These are phyloP conservation scores for Calliphora vomitoria DNA, from an alignment of 2,888 invertebrate genomes.

Conservation along the genomic window DNA sequence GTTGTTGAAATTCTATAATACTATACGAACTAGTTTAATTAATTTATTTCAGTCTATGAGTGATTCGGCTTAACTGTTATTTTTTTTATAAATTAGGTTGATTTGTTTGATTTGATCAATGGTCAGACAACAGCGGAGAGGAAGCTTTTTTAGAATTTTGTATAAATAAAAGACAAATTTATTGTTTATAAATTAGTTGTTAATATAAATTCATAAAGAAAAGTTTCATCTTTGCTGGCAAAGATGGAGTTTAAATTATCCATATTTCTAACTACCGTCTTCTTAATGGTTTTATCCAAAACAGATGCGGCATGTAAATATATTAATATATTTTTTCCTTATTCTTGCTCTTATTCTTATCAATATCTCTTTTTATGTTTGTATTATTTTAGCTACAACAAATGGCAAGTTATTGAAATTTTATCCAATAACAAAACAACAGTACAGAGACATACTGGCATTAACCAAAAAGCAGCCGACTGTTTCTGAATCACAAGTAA, in stretches of 20 bases:
- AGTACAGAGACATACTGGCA: slow-evolving; percentile 7
- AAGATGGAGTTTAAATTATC: not conserved
- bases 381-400: slow-evolving; percentile 24
- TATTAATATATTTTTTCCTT: too few relatives aligned
- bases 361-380: not conserved
- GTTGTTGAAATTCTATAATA: not conserved
- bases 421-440: slow-evolving; percentile 47
- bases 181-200: slow-evolving; percentile 4
- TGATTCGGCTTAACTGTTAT: not conserved
- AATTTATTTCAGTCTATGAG: not conserved
- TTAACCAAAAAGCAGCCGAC: slow-evolving; percentile 1
- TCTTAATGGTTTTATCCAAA: not conserved
- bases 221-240: not conserved
- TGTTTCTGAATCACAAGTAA: slow-evolving; percentile 5
- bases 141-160: not conserved
- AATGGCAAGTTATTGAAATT: slow-evolving; percentile 57
- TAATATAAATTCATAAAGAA: not conserved
- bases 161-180: slow-evolving; percentile 43
- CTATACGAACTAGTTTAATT: not conserved
- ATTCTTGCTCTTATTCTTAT: not conserved
- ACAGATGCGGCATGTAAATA: slow-evolving; percentile 53
- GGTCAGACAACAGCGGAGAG: not conserved
- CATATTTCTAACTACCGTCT: not conserved
- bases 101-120: not conserved
- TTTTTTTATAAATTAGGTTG: not conserved